Evolutionary conservation across 1,140 invertebrate species (phyloP), one percentile per base, ranked within the genome.

Genomic region (Drosophila pectinifera): DNA sequence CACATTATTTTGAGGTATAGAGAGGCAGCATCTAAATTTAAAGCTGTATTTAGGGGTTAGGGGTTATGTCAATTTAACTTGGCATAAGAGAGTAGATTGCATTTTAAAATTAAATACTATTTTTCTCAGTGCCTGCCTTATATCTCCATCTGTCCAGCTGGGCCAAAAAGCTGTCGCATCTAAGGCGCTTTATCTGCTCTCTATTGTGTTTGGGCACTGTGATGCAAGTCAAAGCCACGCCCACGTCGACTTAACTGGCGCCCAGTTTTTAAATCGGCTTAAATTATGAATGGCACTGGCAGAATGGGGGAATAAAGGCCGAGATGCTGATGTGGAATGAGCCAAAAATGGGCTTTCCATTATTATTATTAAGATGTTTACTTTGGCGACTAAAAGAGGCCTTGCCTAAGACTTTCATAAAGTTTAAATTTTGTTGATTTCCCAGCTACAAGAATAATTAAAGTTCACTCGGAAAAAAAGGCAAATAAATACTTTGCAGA

Each of bases 341-440:
- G 76, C 56, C 31, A 36, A 51, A 53, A 69, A 69, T 68, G 78
- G 73, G 69, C 73, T 83, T 43, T 46, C 31, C 68, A 62, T 73
- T 73, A 73, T 84, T 75, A 84, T 85, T 77, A 84, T 77, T 80
- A 85, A 80, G 72, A 68, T 84, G 80, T 85, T 85, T 80, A 64
- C 67, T 51, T 80, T 84, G 38, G 26, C 11, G 48, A 45, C 59
- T 43, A 73, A 41, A 20, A 22, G 14, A 10, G 41, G 34, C 41
- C 34, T 49, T 38, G 22, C 18, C 67, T 20, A 70, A 46, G 24
- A 24, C 31, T 24, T 38, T n/a, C 24, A 8, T 5, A 28, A 38
- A 69, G 31, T 69, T 38, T 45, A 4, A 6, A 16, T 8, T 14
- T 18, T 11, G 14, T 18, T 18, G 48, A 11, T 18, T 51, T 51